Base-by-base conservation (phyloP, 2,113 vertebrate genomes). In the Myrmecophaga tridactyla region DNA sequence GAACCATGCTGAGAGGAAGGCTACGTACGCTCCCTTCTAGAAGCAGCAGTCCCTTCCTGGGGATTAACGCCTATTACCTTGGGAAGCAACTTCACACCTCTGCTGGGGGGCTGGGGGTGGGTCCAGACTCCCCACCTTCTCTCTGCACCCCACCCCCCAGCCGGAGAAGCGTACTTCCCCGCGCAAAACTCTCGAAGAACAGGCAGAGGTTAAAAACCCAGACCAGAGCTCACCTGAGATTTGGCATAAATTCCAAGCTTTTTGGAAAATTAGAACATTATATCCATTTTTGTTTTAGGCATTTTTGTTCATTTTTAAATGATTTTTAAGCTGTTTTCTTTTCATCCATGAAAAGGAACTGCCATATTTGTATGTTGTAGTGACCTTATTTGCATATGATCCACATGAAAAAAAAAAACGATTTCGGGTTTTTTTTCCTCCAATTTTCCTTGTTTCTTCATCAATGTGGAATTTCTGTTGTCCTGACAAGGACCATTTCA, bases 291-390 rank as follows among this genome's bases (percentile, higher is more conserved):
- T n/a, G n/a, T n/a, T n/a, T n/a, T n/a, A n/a, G n/a, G n/a, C n/a
- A n/a, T 80, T 56, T 15, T 60, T 46, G 6, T 13, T 76, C 51
- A 77, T 81, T 43, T n/a, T 58, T 18, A n/a, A n/a, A 73, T 12
- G 46, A 77, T 53, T 94, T 94, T 73, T 88, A 95, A 85, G 70
- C 77, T n/a, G 46, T 7, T 92, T n/a, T 90, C 4, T 82, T 39
- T 80, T 88, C 34, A 29, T 34, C n/a, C 36, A 60, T 1, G 48
- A 80, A 89, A 39, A 62, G 69, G 21, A 51, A 43, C 29, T 31
- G 13, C 29, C 4, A 1, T 91, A 43, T 84, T 78, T 73, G 70
- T 43, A 18, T 12, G 4, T 8, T 7, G 1, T 46, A 27, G 39
- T 91, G 62, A 34, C 23, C 41, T 20, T 1, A 36, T 75, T 85